Base-by-base conservation (phyloP, 2,113 vertebrate genomes). In the Morone chrysops region DNA sequence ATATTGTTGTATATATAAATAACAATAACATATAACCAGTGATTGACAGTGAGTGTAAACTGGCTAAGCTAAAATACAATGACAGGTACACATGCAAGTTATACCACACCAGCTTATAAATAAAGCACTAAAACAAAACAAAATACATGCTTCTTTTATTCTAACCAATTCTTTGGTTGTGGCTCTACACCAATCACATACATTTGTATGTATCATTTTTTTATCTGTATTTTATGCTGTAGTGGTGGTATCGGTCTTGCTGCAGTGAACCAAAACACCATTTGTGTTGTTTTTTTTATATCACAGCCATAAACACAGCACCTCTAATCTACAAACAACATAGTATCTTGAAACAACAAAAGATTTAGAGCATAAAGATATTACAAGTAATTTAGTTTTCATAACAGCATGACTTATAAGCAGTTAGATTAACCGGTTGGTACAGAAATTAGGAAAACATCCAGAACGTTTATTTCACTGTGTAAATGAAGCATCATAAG, bases 61-160 rank as follows among this genome's bases (percentile, higher is more conserved):
- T 16, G 51, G 18, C 22, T 47, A 6, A 61, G 47, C 17, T 45
- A 38, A 36, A 61, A 43, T 38, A 68, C 54, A 60, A 2, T 6
- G 43, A 45, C 43, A 5, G 3, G 7, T 78, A 71, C 8, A 78
- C 18, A 31, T 51, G 60, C 31, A 56, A 48, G 38, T 47, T 40
- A 45, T 43, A 67, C 8, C 17, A 69, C 67, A 69, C 14, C 40
- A 71, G 67, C 62, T 22, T 63, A 48, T 16, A 47, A 25, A n/a
- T 5, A 50, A 67, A 1, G 4, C 25, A 0, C 8, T 4, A 38
- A 60, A 51, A 56, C 0, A 75, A 43, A 73, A 59, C 18, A 40
- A 45, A 38, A 68, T 53, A 12, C 62, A 45, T 4, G 1, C 25
- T 41, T 36, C 25, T 79, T 18, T 45, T 38, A 4, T 31, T 41